Conservation (phyloP, 2,113 vertebrate genomes). For the Castor canadensis region DNA sequence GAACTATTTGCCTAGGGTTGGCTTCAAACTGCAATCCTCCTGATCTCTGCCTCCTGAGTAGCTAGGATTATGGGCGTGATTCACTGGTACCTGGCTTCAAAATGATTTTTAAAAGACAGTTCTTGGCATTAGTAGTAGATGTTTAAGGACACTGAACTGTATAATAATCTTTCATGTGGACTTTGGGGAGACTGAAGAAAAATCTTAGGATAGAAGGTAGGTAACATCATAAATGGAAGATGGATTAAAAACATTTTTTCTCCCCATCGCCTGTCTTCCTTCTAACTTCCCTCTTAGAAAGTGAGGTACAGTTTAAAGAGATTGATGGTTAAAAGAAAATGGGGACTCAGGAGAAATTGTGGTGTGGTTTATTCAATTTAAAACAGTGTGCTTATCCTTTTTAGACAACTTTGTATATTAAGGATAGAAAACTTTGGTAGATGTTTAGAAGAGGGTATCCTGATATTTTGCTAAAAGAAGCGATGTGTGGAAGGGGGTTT, state of each 20-base stretch:
- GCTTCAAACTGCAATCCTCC: too few species aligned
- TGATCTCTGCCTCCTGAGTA: too few species aligned
- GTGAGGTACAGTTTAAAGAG: not conserved
- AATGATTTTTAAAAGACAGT: slow-evolving; percentile 1
- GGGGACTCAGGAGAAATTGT: not conserved
- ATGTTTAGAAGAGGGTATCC: not conserved
- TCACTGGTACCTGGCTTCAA: too few species aligned
- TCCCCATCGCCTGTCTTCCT: not conserved
- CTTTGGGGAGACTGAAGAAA: not conserved
- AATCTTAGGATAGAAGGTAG: not conserved
- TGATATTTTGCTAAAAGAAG: slow-evolving; percentile 5
- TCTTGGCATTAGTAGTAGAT: not conserved
- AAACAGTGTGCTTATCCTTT: not conserved
- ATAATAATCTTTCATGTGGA: not conserved
- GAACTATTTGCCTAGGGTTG: too few species aligned
- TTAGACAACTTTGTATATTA: too few species aligned
- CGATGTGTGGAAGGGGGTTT: not conserved
- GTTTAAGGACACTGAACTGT: not conserved
- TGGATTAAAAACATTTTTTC: not conserved
- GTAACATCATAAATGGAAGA: too few species aligned
- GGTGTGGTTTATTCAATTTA: not conserved
- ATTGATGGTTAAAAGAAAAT: not conserved
- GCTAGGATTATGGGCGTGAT: too few species aligned
- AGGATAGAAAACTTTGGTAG: not conserved
- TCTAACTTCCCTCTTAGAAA: not conserved